These are phyloP conservation scores for Myotis brandtii DNA, from an alignment of 2,113 vertebrate genomes.

Conservation along the genomic window DNA sequence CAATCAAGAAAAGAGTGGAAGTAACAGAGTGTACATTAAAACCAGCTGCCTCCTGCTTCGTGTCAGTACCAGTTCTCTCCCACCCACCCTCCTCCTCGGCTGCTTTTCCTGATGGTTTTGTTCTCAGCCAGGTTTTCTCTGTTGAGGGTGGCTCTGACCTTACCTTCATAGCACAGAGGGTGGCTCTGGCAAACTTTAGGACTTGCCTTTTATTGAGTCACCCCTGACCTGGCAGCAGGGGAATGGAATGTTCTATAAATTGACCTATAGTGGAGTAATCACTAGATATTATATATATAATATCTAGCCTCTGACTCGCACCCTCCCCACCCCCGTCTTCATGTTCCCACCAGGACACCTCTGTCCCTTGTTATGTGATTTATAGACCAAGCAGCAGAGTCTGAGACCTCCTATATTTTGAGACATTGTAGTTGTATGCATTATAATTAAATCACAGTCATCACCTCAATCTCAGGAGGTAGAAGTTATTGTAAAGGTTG, in stretches of 20 bases:
- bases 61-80: rapidly evolving
- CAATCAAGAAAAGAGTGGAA: neutral
- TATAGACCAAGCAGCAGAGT: neutral
- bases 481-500: neutral
- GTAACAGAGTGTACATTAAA: neutral
- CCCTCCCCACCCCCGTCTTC: neutral
- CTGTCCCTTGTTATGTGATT: neutral
- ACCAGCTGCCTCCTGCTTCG: rapidly evolving
- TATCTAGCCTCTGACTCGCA: neutral
- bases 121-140: neutral
- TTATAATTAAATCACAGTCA: neutral
- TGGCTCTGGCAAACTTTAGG: neutral
- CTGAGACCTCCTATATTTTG: neutral
- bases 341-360: neutral
- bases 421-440: neutral
- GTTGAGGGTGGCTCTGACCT: neutral
- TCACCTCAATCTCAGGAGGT: neutral
- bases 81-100: rapidly evolving
- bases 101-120: neutral
- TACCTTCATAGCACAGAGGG: neutral
- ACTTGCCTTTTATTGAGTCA: neutral
- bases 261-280: neutral
- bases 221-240: neutral
- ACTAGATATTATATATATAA: no score
- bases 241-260: neutral